Evolutionary conservation across 2,113 vertebrate genomes (phyloP), one percentile per base, ranked within the genome.

Genomic region (Myotis davidii): DNA sequence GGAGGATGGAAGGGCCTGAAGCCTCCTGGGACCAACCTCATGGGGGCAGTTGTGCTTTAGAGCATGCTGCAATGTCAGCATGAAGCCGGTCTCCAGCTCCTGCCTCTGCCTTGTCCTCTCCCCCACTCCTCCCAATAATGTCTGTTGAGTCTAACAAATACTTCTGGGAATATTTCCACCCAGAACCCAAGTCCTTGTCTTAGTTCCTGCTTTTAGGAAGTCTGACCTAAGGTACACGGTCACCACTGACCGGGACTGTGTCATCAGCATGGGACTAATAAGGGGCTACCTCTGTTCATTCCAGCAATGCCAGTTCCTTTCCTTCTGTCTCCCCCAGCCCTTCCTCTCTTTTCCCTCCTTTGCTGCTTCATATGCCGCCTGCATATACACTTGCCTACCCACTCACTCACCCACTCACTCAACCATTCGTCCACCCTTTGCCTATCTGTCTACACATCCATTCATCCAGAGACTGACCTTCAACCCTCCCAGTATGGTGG

Each of bases 31-130:
- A 2, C 13, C 13, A 12, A 14, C 34, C 17, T 77, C 16, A 2
- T 12, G 70, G 45, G 37, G 9, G 5, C 1, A 11, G 12, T 29
- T 25, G 5, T 42, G 16, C 32, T 70, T 29, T 45, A 65, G 72
- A 54, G 25, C 7, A 0, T 3, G 9, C 12, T 34, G 2, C 17
- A 6, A 42, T 34, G 2, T 13, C 48, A n/a, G 8, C 20, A 10
- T 21, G 74, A 18, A 27, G 17, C n/a, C 25, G 9, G 69, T 37
- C n/a, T 34, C 42, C 27, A 54, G 69, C 34, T 59, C 37, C 32
- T 73, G 61, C 23, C 54, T 9, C 54, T 82, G 3, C 29, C 14
- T 34, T 1, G 3, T 4, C 32, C 77, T 42, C n/a, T 45, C 11
- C 13, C 17, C 21, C 6, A 20, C 0, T 50, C 73, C 21, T 61